Base-by-base conservation (phyloP, 2,797 vertebrate genomes). In the Pagetopsis macropterus region DNA sequence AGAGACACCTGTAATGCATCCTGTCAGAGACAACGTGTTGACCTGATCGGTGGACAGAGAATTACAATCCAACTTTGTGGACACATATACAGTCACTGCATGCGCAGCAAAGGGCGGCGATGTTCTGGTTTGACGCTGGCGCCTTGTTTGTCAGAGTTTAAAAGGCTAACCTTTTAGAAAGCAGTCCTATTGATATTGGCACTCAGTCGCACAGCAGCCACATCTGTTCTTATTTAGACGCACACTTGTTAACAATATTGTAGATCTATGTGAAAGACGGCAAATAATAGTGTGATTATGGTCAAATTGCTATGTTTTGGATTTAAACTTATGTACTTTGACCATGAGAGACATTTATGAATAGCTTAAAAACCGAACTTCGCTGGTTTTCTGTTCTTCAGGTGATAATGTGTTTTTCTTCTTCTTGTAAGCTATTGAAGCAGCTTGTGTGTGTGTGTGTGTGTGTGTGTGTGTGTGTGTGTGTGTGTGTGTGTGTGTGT, bases 351-450 rank as follows among this genome's bases (percentile, higher is more conserved):
- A 57, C 41, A n/a, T 23, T n/a, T 14, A 21, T 49, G 33, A n/a
- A 13, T 15, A 5, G 4, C 17, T 48, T 3, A 27, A 54, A 1
- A 52, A 31, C 16, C 16, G n/a, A 21, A 27, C 37, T n/a, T n/a
- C 1, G 2, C 10, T 31, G 3, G 8, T 44, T 61, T 58, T 40
- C 10, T 58, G 11, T 75, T 27, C 31, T 68, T 65, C 40, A 58
- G 57, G 41, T 71, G 55, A 79, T 75, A 72, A 78, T 79, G 79
- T 40, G 67, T 70, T 81, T 75, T 81, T 62, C 51, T 70, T 66
- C 46, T 31, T 3, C 52, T 23, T 41, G 17, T 49, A 81, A 51
- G 62, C 50, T 76, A 50, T 79, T 83, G 48, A 71, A 81, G 67
- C 67, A 65, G 57, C 59, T 62, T 44, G 21, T 21, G 21, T 21